Base-by-base conservation (phyloP, 2,113 vertebrate species). In the Macquaria ambigua region DNA sequence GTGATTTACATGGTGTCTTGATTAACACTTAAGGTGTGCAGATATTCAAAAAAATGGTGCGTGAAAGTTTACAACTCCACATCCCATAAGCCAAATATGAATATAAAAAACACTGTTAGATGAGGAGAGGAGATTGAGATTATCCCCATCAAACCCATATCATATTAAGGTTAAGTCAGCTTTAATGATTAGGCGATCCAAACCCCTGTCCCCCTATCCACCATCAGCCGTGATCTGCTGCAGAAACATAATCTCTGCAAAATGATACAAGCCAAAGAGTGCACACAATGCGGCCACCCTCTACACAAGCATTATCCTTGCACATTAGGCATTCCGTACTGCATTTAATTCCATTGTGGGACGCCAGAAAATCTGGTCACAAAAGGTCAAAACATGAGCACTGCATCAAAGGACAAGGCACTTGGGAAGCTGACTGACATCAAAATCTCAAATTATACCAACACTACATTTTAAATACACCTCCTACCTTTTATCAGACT, bases 111-210 rank as follows among this genome's bases (percentile, higher is more conserved):
- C 7, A 50, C 9, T 8, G 46, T 61, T 37, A 43, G 59, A 69
- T 64, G 43, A 53, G 58, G 56, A 31, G 28, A 31, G 28, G 28
- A 31, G 28, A 31, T 31, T 31, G 28, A 31, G 25, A 89, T 86
- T 66, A 92, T 87, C 89, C 72, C 28, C 53, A 83, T 90, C 63
- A 87, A 87, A 80, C 39, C 79, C 66, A 61, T 82, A 88, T 85
- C 81, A 92, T 94, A 93, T 93, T 91, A 87, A 91, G 89, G 93
- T 89, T 92, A 91, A 93, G 76, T 90, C 86, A 80, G 90, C 70
- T 90, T 92, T 90, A 84, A 87, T 83, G 89, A 90, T 91, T 75
- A 88, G 67, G 41, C 69, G 66, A 53, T 48, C 81, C 55, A 61
- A 88, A 74, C 86, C 69, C 59, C 77, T n/a, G n/a, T n/a, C n/a